These are phyloP conservation scores for Polyploca ridens DNA, from an alignment of 2,888 invertebrate genomes.

Conservation along the genomic window DNA sequence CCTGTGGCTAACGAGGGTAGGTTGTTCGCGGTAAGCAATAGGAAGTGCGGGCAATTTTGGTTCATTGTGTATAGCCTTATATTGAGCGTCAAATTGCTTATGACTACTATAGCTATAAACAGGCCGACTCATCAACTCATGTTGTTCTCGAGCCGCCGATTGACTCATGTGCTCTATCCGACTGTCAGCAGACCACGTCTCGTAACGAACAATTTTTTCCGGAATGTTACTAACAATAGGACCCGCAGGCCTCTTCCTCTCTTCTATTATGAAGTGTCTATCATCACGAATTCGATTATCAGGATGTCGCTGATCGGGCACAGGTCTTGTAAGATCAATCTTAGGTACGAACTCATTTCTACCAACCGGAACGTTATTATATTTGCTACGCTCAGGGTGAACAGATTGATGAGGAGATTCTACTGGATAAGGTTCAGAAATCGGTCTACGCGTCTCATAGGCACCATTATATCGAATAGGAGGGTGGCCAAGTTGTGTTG, in stretches of 20 bases:
- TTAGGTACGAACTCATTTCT: conserved; percentile 73
- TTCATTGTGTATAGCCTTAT: conserved; percentile 74
- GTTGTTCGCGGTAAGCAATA: conserved; percentile 62
- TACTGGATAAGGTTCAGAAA: conserved; percentile 58
- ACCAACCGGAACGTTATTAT: conserved; percentile 44
- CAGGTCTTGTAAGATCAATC: conserved; percentile 76
- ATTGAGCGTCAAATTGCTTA: conserved; percentile 74
- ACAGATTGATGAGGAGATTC: conserved; percentile 65
- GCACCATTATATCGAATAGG: conserved; percentile 66
- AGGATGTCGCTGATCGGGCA: conserved; percentile 60
- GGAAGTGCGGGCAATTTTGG: conserved; percentile 61
- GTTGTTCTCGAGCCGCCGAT: conserved; percentile 71
- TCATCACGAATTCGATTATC: conserved; percentile 73
- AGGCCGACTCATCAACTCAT: conserved; percentile 73
- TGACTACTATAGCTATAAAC: conserved; percentile 76
- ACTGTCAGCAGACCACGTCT: conserved; percentile 75
- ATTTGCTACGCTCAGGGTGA: conserved; percentile 67
- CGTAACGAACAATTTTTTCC: conserved; percentile 76
- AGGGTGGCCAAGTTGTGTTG: conserved; percentile 50
- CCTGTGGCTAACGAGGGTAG: conserved; percentile 56
- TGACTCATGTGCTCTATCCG: conserved; percentile 72
- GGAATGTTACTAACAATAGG: conserved; percentile 79
- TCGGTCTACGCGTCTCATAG: conserved; percentile 59
- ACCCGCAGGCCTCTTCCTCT: conserved; percentile 72
- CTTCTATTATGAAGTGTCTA: conserved; percentile 71